Evolutionary conservation across 1,140 invertebrate species (phyloP).

Genomic region (Neodiprion pinetum): DNA sequence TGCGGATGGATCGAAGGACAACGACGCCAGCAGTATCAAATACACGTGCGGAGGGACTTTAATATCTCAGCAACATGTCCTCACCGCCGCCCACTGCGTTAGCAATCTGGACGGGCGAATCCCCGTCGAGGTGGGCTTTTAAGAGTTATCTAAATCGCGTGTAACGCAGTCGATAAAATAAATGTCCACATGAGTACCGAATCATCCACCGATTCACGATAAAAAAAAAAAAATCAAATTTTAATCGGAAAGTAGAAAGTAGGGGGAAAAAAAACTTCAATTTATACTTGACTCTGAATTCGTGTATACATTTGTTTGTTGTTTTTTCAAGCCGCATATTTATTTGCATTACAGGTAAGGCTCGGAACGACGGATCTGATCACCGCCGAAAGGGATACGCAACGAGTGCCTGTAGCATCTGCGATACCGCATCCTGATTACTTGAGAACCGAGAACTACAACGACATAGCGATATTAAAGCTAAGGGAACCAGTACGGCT

Average conservation of each 20-base stretch:
- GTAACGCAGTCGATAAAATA: neutral
- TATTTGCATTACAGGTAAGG: constrained; percentile 38
- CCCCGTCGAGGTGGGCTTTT: constrained; percentile 42
- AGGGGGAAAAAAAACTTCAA: neutral
- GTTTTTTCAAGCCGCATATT: too few species aligned
- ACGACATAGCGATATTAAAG: constrained; percentile 63
- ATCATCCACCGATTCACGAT: neutral
- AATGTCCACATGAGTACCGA: neutral
- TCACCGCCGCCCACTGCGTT: constrained; percentile 87
- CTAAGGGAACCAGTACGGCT: constrained; percentile 44
- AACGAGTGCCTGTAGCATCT: constrained; percentile 43
- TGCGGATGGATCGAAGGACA: constrained; percentile 19
- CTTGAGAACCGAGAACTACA: constrained; percentile 50
- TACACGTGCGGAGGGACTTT: constrained; percentile 83
- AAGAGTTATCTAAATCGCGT: neutral
- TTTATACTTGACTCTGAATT: neutral
- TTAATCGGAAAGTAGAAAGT: too few species aligned
- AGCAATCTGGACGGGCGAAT: constrained; percentile 48
- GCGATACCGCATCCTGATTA: constrained; percentile 56
- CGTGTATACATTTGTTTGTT: neutral
- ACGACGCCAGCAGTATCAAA: constrained; percentile 37
- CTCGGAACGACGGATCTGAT: constrained; percentile 50
- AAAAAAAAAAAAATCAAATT: neutral
- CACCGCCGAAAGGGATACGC: constrained; percentile 28
- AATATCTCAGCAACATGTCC: constrained; percentile 73